phyloP scores from a whole-genome alignment of 2,888 invertebrate genomes.

The Dolomedes plantarius region DNA sequence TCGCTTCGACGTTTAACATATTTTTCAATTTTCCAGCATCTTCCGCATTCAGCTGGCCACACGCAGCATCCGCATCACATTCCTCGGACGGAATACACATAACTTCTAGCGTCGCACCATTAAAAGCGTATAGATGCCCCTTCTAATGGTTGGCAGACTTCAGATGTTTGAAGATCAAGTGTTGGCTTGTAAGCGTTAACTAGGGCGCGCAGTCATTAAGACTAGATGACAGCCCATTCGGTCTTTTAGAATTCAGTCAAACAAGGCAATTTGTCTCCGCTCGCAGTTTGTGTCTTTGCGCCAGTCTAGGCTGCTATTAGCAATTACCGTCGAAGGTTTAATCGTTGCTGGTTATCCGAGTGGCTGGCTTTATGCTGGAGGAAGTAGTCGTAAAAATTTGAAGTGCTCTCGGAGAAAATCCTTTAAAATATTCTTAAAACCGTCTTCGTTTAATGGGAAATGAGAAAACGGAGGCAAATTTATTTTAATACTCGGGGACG shows the following conservation, averaged over 20 bases:
- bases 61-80: too few relatives aligned
- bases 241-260: conserved; percentile 43
- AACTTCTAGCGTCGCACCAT: neutral
- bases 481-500: too few relatives aligned
- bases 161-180: neutral
- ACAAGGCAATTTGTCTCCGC: conserved; percentile 33
- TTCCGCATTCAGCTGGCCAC: too few relatives aligned
- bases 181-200: conserved; percentile 1
- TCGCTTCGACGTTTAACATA: too few relatives aligned
- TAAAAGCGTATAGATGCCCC: neutral
- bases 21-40: too few relatives aligned
- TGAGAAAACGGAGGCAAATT: neutral
- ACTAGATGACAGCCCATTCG: conserved; percentile 17
- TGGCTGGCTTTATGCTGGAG: neutral
- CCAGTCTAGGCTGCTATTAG: neutral
- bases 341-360: neutral
- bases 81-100: too few relatives aligned
- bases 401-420: neutral
- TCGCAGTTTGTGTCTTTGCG: neutral
- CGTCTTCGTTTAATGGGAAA: neutral
- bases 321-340: neutral
- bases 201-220: conserved; percentile 25
- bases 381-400: neutral
- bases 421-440: neutral
- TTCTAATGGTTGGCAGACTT: neutral